These are phyloP conservation scores for Zaprionus ornatus DNA, from an alignment of 1,140 invertebrate genomes.

Conservation along the genomic window DNA sequence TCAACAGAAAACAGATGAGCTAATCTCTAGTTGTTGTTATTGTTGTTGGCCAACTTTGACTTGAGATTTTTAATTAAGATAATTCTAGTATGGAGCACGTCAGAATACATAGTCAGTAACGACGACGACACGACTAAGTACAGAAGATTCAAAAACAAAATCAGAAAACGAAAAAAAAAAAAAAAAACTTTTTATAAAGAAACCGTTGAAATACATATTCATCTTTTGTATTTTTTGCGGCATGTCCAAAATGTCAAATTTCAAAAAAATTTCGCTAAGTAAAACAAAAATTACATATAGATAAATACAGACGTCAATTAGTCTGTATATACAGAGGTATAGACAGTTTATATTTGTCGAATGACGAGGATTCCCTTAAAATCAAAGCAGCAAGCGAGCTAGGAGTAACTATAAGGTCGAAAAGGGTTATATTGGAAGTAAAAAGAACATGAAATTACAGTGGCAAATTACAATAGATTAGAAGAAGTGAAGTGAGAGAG, in stretches of 20 bases:
- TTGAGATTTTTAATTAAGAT: slow-evolving; percentile 79
- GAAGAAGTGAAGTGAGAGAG: not conserved
- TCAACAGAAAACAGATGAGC: slow-evolving; percentile 74
- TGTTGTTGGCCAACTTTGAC: slow-evolving; percentile 64
- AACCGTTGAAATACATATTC: slow-evolving; percentile 8
- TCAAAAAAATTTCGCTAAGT: slow-evolving; percentile 30
- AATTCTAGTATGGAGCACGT: slow-evolving; percentile 58
- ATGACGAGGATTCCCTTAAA: not conserved
- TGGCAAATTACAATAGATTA: not conserved
- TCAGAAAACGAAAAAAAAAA: not conserved
- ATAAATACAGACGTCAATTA: slow-evolving; percentile 76
- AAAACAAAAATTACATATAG: slow-evolving; percentile 9
- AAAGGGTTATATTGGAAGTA: not conserved
- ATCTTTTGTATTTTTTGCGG: slow-evolving; percentile 36
- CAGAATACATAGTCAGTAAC: not conserved
- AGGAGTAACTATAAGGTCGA: not conserved
- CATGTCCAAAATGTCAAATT: slow-evolving; percentile 67
- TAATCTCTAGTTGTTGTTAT: slow-evolving; percentile 49
- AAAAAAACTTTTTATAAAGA: slow-evolving; percentile 6
- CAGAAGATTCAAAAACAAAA: slow-evolving; percentile 21
- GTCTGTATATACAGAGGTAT: slow-evolving; percentile 64
- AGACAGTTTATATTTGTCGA: not conserved
- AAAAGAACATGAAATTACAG: not conserved
- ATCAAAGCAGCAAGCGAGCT: not conserved
- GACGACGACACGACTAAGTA: slow-evolving; percentile 19